phyloP scores from a whole-genome alignment of 2,797 vertebrate species.

The Miichthys miiuy region DNA sequence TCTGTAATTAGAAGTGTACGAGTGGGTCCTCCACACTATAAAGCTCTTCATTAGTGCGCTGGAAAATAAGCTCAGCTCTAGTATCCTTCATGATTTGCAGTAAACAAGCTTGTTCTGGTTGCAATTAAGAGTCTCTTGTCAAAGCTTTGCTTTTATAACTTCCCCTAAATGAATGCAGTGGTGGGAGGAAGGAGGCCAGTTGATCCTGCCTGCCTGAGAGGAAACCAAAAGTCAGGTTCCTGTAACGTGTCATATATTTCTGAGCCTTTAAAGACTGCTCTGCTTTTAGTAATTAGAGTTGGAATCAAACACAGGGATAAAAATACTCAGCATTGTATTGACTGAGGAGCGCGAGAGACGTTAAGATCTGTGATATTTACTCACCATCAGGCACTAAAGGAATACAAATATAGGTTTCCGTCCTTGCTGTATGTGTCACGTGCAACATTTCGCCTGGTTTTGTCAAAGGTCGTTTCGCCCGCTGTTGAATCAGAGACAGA shows the following conservation, averaged over 20 bases:
- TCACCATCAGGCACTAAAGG: not conserved
- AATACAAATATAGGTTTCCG: conserved; percentile 1
- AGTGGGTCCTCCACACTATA: conserved; percentile 45
- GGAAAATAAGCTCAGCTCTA: conserved; percentile 42
- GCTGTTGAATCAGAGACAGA: conserved; percentile 19
- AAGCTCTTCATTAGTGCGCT: conserved; percentile 68
- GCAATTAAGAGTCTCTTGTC: conserved; percentile 68
- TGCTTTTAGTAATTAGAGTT: conserved; percentile 16
- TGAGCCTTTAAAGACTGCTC: conserved; percentile 14
- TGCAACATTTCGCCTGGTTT: not conserved
- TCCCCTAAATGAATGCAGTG: conserved; percentile 55
- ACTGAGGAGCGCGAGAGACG: not conserved
- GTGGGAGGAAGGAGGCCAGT: conserved; percentile 14
- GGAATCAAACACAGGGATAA: conserved; percentile 12
- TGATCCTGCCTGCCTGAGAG: conserved; percentile 18
- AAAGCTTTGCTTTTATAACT: conserved; percentile 68
- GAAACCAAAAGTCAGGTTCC: conserved; percentile 32
- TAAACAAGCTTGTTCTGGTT: conserved; percentile 75
- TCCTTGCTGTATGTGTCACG: not conserved
- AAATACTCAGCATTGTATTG: not conserved
- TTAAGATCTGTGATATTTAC: conserved; percentile 4
- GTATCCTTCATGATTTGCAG: conserved; percentile 58
- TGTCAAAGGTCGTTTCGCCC: conserved; percentile 7
- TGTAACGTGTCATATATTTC: conserved; percentile 13
- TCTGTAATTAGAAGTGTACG: conserved; percentile 40